Evolutionary conservation across 2,888 invertebrate genomes (phyloP).

Genomic region (Pyrochroa serraticornis): DNA sequence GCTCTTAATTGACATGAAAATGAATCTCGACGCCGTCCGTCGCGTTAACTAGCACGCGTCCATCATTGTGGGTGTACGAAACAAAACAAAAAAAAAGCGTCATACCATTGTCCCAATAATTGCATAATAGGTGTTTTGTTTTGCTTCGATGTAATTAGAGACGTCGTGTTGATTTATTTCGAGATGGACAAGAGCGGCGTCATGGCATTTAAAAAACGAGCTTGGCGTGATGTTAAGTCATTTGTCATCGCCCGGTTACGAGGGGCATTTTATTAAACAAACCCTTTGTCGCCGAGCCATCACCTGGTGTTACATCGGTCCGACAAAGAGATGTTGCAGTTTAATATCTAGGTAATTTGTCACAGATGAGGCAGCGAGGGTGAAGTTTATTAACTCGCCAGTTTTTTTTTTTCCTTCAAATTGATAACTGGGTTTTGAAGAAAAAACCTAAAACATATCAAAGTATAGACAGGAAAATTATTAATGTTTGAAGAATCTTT

Average conservation of each 20-base stretch:
- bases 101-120: conserved; percentile 37
- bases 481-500: background rate
- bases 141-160: conserved; percentile 40
- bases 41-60: conserved; percentile 44
- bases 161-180: conserved; percentile 33
- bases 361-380: conserved; percentile 31
- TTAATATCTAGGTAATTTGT: conserved; percentile 45
- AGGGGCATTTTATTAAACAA: conserved; percentile 30
- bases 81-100: conserved; percentile 35
- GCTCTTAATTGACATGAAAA: conserved; percentile 34
- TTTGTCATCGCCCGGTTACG: conserved; percentile 25
- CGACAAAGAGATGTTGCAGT: conserved; percentile 39
- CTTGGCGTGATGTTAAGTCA: conserved; percentile 23
- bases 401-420: too few species aligned
- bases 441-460: background rate
- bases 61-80: conserved; percentile 33
- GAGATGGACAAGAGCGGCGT: conserved; percentile 1
- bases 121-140: conserved; percentile 47
- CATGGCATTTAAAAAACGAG: background rate
- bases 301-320: conserved; percentile 34
- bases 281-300: conserved; percentile 26
- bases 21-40: conserved; percentile 17
- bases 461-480: background rate
- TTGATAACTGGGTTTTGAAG: too few species aligned
- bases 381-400: too few species aligned